Conservation (phyloP, 2,888 invertebrate species). For the Nycteola revayana region DNA sequence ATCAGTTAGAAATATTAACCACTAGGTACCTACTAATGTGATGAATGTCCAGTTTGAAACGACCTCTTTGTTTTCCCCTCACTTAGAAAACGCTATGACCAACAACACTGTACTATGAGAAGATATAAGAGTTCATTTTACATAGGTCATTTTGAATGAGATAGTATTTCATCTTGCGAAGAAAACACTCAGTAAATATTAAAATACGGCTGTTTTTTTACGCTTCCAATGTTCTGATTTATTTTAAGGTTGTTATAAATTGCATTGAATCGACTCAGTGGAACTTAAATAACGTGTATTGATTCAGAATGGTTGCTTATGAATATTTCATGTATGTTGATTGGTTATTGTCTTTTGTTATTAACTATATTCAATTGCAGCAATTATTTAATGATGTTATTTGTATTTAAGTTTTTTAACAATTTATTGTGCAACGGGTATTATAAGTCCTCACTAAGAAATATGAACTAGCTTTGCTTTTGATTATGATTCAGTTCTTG, state of each 20-base stretch:
- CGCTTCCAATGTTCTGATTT: constrained; percentile 48
- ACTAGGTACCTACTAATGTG: constrained; percentile 50
- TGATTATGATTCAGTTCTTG: too few species aligned
- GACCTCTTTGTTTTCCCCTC: constrained; percentile 15
- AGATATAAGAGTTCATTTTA: constrained; percentile 25
- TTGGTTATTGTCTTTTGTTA: constrained; percentile 24
- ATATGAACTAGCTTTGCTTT: too few species aligned
- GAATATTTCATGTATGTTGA: constrained; percentile 30
- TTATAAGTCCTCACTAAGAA: too few species aligned
- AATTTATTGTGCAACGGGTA: too few species aligned
- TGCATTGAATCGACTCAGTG: constrained; percentile 30
- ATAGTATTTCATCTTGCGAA: constrained; percentile 49
- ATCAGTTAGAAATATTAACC: constrained; percentile 50
- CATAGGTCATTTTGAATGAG: constrained; percentile 34
- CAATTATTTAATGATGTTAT: constrained; percentile 8
- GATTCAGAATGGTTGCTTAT: constrained; percentile 28
- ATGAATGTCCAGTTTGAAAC: constrained; percentile 31
- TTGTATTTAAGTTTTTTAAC: background rate
- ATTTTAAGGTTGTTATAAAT: constrained; percentile 42
- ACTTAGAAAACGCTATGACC: too few species aligned
- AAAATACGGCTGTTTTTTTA: constrained; percentile 51
- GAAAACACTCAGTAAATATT: constrained; percentile 60
- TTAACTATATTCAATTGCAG: constrained; percentile 17
- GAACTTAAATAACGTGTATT: constrained; percentile 41
- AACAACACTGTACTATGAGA: background rate